These are phyloP conservation scores for Antheraea mylitta DNA, from an alignment of 1,140 invertebrate species.

Conservation along the genomic window DNA sequence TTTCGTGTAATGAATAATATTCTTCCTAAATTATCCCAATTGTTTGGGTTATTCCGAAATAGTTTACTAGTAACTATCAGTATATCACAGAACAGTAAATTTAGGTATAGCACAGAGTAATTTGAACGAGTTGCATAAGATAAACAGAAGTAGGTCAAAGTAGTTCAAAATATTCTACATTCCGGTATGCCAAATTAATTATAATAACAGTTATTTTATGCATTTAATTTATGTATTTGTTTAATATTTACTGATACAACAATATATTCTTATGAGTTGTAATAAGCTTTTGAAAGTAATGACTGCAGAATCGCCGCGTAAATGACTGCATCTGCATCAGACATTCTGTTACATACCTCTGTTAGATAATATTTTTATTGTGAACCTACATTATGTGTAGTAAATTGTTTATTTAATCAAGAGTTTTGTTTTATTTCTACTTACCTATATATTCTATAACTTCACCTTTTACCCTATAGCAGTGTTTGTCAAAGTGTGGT, in stretches of 20 bases:
- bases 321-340: conserved; percentile 67
- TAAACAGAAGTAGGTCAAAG: conserved; percentile 37
- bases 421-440: conserved; percentile 42
- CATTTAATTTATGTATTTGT: conserved; percentile 51
- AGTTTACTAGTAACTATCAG: not conserved
- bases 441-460: not conserved
- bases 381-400: conserved; percentile 77
- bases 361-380: conserved; percentile 76
- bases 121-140: conserved; percentile 8
- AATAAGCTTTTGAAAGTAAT: conserved; percentile 9
- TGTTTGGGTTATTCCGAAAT: not conserved
- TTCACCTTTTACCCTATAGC: not conserved
- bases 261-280: conserved; percentile 1
- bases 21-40: not conserved
- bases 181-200: conserved; percentile 71
- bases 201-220: conserved; percentile 43
- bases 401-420: conserved; percentile 78
- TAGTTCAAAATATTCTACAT: conserved; percentile 55
- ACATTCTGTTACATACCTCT: conserved; percentile 67
- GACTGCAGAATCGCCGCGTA: conserved; percentile 11
- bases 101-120: not conserved
- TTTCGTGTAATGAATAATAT: not conserved
- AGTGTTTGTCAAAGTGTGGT: too few relatives aligned
- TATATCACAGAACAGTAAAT: too few relatives aligned
- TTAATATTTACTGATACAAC: conserved; percentile 14